Percentiles rank a stretch among this genome's conserved stretches.
These are phyloP conservation scores for Philantomba maxwellii DNA, from an alignment of 2,113 vertebrate species.

Conservation along the genomic window DNA sequence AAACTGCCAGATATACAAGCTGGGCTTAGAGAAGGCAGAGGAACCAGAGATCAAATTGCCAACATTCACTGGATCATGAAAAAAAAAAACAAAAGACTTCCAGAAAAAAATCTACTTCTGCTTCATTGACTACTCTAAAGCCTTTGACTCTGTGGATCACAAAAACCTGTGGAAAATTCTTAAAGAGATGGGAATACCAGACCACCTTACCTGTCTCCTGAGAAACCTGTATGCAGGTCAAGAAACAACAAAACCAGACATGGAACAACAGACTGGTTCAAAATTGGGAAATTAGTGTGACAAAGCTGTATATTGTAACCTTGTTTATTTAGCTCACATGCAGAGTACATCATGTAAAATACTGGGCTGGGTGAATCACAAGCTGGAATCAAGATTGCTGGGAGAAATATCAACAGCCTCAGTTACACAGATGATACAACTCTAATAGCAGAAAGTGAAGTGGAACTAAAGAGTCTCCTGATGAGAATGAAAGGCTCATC, in stretches of 20 bases:
- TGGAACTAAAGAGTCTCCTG: not conserved
- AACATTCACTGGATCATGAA: not conserved
- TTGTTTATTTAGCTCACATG: not conserved
- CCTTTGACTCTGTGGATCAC: not conserved
- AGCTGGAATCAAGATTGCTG: not conserved
- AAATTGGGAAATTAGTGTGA: not conserved
- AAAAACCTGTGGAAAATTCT: not conserved
- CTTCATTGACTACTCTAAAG: not conserved
- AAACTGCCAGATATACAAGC: not conserved
- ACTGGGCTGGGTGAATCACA: not conserved
- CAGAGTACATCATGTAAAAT: not conserved
- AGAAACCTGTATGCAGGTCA: not conserved
- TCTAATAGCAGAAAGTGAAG: not conserved
- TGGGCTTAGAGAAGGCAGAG: not conserved
- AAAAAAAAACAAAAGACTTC: not conserved
- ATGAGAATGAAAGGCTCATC: not conserved
- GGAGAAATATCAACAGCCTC: not conserved
- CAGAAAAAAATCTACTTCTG: not conserved
- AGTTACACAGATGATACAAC: not conserved
- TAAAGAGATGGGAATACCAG: not conserved
- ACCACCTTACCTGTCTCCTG: not conserved
- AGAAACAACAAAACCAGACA: not conserved
- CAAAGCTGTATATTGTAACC: not conserved
- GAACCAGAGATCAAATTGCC: not conserved
- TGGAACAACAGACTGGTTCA: not conserved